Conservation (phyloP, 2,888 invertebrate genomes). For the Orthonychiurus folsomi region DNA sequence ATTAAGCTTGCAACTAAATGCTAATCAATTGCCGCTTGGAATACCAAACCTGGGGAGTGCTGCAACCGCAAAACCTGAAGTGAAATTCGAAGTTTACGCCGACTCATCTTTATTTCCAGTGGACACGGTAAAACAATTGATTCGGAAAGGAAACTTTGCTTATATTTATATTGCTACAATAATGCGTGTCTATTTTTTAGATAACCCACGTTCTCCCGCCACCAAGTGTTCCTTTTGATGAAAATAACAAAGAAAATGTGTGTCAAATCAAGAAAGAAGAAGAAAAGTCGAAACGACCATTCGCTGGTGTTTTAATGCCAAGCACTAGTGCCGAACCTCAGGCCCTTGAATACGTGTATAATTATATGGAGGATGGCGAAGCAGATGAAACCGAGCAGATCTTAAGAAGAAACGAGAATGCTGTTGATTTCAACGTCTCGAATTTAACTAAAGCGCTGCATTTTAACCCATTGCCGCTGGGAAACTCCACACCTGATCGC, state of each 20-base stretch:
- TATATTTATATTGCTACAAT: background rate
- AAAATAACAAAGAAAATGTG: background rate
- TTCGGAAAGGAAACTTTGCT: no score
- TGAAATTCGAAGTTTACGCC: background rate
- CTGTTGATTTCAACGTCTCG: conserved; percentile 28
- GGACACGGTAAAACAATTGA: no score
- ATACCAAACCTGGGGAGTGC: no score
- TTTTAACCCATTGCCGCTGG: conserved; percentile 23
- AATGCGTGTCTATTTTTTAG: no score
- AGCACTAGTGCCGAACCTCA: background rate
- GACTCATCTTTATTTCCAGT: no score
- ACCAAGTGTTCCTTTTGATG: background rate
- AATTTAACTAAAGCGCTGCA: conserved; percentile 29
- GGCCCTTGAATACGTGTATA: background rate
- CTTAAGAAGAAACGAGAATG: conserved; percentile 16
- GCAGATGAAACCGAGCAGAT: conserved; percentile 17
- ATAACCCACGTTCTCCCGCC: background rate
- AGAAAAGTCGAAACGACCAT: background rate
- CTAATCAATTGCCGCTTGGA: no score
- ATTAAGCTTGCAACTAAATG: background rate
- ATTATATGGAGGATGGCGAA: background rate
- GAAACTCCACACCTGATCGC: conserved; percentile 32
- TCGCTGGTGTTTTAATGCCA: background rate
- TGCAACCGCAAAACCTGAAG: background rate
- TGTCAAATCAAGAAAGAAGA: background rate